Conservation (phyloP, 1,140 invertebrate species). For the Halyomorpha halys region DNA sequence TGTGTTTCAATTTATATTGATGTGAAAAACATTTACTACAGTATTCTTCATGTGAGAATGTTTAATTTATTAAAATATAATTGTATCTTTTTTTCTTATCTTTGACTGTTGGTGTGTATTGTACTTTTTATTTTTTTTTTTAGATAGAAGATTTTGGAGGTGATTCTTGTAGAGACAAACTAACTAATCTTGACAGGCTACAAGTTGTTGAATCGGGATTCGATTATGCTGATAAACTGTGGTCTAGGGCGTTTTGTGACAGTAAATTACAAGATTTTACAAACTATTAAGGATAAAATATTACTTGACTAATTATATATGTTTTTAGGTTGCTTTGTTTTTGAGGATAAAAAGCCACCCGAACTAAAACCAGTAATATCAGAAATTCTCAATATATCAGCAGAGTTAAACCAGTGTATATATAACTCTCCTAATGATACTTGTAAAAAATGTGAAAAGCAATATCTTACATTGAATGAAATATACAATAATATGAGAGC, state of each 20-base stretch:
- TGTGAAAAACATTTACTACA: conserved; percentile 15
- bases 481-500: conserved; percentile 7
- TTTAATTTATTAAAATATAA: neutral
- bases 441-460: neutral
- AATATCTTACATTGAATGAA: neutral
- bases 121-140: neutral
- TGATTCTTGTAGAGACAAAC: conserved; percentile 27
- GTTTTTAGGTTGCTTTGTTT: conserved; percentile 10
- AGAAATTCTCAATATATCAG: neutral
- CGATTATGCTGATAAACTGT: conserved; percentile 28
- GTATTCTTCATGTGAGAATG: conserved; percentile 12
- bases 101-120: neutral
- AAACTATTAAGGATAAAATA: too few species aligned
- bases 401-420: neutral
- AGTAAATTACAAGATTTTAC: conserved; percentile 21
- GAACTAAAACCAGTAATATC: neutral
- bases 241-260: conserved; percentile 29
- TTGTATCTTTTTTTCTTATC: neutral
- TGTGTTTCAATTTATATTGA: conserved; percentile 8
- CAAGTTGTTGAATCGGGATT: conserved; percentile 30
- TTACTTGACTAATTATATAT: neutral
- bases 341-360: neutral
- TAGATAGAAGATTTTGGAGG: conserved; percentile 24
- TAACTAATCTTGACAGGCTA: conserved; percentile 30
- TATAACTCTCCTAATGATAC: neutral